phyloP scores from a whole-genome alignment of 2,888 invertebrate species.

The Caenorhabditis afra region DNA sequence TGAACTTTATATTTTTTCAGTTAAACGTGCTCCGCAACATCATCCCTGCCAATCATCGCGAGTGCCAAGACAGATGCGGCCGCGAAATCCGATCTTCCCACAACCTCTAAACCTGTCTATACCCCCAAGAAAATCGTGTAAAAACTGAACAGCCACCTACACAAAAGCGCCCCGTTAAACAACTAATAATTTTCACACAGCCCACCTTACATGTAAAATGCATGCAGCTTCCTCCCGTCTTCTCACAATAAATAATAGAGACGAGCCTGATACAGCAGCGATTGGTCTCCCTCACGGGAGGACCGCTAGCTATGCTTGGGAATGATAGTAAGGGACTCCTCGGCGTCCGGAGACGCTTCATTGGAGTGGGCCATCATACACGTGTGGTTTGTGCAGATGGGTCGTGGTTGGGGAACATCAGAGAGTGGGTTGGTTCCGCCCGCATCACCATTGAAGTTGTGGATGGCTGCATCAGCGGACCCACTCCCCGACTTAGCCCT shows the following conservation, averaged over 20 bases:
- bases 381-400: too few species aligned
- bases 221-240: slow-evolving; percentile 6
- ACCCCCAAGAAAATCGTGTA: slow-evolving; percentile 4
- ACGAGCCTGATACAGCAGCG: too few species aligned
- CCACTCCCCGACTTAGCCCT: too few species aligned
- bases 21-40: slow-evolving; percentile 72
- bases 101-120: slow-evolving; percentile 22
- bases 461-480: too few species aligned
- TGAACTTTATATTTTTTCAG: slow-evolving; percentile 54
- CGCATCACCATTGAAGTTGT: too few species aligned
- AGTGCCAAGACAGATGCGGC: slow-evolving; percentile 72
- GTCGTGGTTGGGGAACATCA: too few species aligned
- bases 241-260: slow-evolving; percentile 40
- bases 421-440: too few species aligned
- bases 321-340: too few species aligned
- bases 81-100: slow-evolving; percentile 69
- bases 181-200: slow-evolving; percentile 1
- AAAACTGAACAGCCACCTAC: slow-evolving; percentile 1
- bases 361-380: too few species aligned
- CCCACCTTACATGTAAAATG: slow-evolving; percentile 1
- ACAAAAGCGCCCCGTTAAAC: neutral
- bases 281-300: too few species aligned
- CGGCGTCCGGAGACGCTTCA: too few species aligned
- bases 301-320: too few species aligned
- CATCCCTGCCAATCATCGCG: slow-evolving; percentile 70